These are phyloP conservation scores for Centropus unirufus DNA, from an alignment of 2,113 vertebrate genomes.

Conservation along the genomic window DNA sequence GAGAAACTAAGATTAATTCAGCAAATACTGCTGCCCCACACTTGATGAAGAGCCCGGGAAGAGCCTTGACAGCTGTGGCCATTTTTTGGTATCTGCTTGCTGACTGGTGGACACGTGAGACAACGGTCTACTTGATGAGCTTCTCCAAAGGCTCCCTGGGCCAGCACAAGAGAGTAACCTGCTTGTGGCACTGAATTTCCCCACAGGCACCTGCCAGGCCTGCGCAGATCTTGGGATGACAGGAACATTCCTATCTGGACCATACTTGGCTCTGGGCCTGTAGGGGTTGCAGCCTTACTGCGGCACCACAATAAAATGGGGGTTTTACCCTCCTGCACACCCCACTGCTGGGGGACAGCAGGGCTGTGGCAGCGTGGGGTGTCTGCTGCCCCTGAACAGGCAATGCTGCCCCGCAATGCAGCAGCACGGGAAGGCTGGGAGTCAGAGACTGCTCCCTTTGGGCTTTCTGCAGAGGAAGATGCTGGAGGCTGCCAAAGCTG, in stretches of 20 bases:
- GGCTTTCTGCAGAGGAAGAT: neutral
- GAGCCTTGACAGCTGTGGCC: neutral
- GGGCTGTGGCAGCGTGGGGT: fast-evolving
- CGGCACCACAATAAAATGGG: neutral
- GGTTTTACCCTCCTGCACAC: fast-evolving
- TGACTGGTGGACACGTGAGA: neutral
- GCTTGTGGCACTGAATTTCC: neutral
- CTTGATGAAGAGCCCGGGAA: neutral
- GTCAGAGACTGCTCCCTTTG: neutral
- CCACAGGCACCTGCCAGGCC: neutral
- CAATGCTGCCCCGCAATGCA: fast-evolving
- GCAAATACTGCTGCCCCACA: neutral
- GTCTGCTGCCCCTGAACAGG: neutral
- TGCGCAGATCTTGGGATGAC: no score
- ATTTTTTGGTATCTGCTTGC: neutral
- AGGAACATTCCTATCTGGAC: neutral
- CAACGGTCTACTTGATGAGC: neutral
- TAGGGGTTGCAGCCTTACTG: neutral
- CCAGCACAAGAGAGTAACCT: neutral
- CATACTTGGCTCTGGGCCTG: neutral
- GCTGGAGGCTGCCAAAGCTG: neutral
- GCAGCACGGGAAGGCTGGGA: fast-evolving
- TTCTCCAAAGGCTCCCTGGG: neutral
- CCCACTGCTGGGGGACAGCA: fast-evolving
- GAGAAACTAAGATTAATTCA: neutral